These are phyloP conservation scores for Dipodomys spectabilis DNA, from an alignment of 2,113 vertebrate species.

Conservation along the genomic window DNA sequence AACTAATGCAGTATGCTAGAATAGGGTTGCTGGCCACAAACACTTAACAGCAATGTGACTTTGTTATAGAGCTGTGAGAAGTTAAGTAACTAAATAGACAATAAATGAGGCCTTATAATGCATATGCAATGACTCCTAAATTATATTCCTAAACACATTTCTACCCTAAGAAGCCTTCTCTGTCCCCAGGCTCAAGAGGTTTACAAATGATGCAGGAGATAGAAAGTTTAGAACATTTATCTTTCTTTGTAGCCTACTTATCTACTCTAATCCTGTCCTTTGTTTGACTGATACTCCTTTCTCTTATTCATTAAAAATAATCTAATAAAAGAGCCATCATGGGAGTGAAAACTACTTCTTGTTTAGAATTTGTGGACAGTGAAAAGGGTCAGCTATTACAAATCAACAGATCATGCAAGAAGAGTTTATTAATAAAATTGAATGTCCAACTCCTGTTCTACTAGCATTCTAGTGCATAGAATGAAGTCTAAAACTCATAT, in stretches of 20 bases:
- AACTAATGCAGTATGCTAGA: not conserved
- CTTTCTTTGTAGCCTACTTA: not conserved
- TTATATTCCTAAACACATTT: not conserved
- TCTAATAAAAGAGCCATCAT: not conserved
- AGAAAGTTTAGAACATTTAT: not conserved
- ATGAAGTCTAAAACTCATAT: no score
- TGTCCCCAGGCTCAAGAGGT: not conserved
- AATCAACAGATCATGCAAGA: not conserved
- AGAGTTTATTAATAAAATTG: not conserved
- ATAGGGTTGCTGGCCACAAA: not conserved
- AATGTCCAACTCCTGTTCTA: no score
- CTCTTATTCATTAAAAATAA: slow-evolving; percentile 23
- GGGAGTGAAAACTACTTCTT: not conserved
- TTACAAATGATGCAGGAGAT: not conserved
- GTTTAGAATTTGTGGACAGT: not conserved
- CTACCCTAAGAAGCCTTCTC: not conserved
- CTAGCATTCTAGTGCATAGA: not conserved
- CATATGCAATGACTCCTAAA: no score
- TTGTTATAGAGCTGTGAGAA: not conserved
- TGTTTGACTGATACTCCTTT: not conserved
- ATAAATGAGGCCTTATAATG: not conserved
- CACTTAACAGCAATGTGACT: not conserved
- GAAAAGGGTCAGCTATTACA: not conserved
- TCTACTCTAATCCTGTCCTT: not conserved
- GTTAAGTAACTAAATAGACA: not conserved